phyloP scores from a whole-genome alignment of 2,113 vertebrate species.

The Bos indicus region DNA sequence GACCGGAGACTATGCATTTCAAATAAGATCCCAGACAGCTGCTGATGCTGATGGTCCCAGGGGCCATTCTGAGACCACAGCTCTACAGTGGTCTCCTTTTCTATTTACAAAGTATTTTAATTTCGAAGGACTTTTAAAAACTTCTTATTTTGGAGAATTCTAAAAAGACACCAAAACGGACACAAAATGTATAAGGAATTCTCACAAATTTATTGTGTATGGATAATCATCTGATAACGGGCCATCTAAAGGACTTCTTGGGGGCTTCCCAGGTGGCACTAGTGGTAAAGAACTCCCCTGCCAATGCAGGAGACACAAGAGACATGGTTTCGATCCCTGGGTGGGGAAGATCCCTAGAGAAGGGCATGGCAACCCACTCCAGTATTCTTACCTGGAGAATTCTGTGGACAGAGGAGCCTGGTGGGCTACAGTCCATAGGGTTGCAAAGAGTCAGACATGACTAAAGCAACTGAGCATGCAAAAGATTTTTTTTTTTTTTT shows the following conservation, averaged over 20 bases:
- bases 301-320: not conserved
- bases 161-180: not conserved
- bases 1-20: not conserved
- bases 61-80: not conserved
- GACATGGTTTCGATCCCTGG: not conserved
- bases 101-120: not conserved
- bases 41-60: not conserved
- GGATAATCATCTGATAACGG: not conserved
- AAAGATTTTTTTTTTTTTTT: not conserved
- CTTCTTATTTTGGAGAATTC: not conserved
- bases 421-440: not conserved
- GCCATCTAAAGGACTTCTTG: not conserved
- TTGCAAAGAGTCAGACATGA: not conserved
- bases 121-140: not conserved
- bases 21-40: not conserved
- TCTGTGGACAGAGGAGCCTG: not conserved
- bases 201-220: not conserved
- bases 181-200: not conserved
- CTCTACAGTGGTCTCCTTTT: not conserved
- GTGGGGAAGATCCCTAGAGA: not conserved
- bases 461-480: not conserved
- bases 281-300: not conserved
- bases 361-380: not conserved
- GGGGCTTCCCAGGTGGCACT: not conserved
- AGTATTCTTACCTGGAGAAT: not conserved